Conservation (phyloP, 2,797 vertebrate species). For the Miichthys miiuy region DNA sequence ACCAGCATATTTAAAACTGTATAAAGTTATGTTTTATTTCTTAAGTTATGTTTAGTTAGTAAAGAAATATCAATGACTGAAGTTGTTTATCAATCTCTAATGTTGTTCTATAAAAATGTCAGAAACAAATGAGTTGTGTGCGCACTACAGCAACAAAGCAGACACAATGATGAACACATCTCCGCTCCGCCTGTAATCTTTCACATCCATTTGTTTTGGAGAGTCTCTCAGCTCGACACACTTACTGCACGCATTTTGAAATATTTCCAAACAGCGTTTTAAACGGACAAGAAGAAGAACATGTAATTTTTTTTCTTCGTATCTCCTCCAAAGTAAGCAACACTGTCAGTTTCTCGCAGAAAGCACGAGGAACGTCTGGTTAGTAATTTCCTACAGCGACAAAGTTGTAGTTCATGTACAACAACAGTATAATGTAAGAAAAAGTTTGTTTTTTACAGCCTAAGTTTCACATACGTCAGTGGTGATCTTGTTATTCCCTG, state of each 20-base stretch:
- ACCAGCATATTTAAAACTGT: slow-evolving; percentile 89
- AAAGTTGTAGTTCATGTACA: neutral
- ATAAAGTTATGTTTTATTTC: slow-evolving; percentile 86
- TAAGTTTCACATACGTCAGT: neutral
- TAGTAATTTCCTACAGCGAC: neutral
- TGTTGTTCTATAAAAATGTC: slow-evolving; percentile 74
- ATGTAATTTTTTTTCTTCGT: fast-evolving
- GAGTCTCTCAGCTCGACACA: neutral
- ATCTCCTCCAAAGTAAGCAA: neutral
- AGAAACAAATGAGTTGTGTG: slow-evolving; percentile 42
- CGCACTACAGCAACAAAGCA: neutral
- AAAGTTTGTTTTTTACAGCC: neutral
- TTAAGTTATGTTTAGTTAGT: slow-evolving; percentile 89
- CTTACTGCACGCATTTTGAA: neutral
- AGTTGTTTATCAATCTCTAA: slow-evolving; percentile 74
- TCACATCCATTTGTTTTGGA: neutral
- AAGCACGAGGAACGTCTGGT: neutral
- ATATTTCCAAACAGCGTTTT: neutral
- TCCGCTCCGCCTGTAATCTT: neutral
- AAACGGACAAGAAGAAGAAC: neutral
- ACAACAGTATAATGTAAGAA: neutral
- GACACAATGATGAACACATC: neutral
- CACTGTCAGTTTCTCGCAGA: neutral
- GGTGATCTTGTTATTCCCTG: neutral
- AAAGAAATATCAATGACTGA: slow-evolving; percentile 85